These are phyloP conservation scores for Ceyx erithaca DNA, from an alignment of 2,797 vertebrate species.

Conservation along the genomic window DNA sequence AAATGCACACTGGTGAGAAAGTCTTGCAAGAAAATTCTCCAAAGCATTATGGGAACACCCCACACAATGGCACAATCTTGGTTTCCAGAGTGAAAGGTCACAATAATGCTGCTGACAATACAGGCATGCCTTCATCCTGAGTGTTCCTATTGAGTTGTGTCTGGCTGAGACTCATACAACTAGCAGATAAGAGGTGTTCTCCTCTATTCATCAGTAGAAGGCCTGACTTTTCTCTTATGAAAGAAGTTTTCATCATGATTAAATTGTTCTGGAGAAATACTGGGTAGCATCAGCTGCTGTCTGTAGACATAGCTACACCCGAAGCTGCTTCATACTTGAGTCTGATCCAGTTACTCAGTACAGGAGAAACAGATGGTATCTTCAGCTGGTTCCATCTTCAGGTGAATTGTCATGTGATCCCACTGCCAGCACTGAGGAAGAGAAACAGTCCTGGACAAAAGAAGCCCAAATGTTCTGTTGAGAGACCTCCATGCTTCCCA, in stretches of 20 bases:
- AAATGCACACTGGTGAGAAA: background rate
- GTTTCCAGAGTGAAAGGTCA: background rate
- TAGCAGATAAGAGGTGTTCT: background rate
- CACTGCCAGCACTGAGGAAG: background rate
- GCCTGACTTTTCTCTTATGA: background rate
- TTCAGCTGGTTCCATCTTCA: constrained; percentile 38
- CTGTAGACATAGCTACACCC: constrained; percentile 8
- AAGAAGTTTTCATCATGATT: background rate
- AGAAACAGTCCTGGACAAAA: background rate
- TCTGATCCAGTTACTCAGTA: constrained; percentile 41
- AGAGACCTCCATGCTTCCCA: background rate
- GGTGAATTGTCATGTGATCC: constrained; percentile 8
- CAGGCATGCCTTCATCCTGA: background rate
- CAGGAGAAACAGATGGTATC: constrained; percentile 57
- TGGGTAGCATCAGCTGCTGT: constrained; percentile 2
- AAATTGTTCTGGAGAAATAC: constrained; percentile 15
- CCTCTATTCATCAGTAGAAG: background rate
- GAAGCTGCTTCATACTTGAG: constrained; percentile 37
- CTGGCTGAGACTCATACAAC: background rate
- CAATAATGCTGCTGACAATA: background rate
- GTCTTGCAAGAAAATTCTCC: background rate
- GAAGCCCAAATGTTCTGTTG: background rate
- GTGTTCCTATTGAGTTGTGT: background rate
- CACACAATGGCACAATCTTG: background rate
- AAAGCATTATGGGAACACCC: background rate